phyloP scores from a whole-genome alignment of 2,888 invertebrate genomes.

The Odontothrips loti region DNA sequence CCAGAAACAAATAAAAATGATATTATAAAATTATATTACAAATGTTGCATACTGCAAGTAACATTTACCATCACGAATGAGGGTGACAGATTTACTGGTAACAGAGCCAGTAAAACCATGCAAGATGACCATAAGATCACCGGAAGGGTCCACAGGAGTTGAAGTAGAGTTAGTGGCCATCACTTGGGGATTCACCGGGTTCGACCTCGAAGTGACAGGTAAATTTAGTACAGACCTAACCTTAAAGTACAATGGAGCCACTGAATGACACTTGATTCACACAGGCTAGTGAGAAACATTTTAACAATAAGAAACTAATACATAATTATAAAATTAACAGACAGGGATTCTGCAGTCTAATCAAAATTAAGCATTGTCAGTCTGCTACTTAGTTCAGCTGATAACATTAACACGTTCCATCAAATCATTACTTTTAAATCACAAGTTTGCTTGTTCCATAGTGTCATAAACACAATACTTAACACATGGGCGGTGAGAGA shows the following conservation, averaged over 20 bases:
- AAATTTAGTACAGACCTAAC: not conserved
- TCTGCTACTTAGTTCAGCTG: not conserved
- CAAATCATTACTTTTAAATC: conserved; percentile 19
- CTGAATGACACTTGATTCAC: not conserved
- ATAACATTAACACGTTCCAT: not conserved
- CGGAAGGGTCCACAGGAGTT: not conserved
- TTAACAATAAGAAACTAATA: not conserved
- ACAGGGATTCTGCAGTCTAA: conserved; percentile 7
- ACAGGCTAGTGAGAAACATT: not conserved
- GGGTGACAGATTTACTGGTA: conserved; percentile 18
- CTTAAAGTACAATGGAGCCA: not conserved
- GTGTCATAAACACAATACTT: not conserved
- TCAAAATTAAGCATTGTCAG: not conserved
- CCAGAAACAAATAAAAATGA: not conserved
- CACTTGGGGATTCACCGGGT: conserved; percentile 8
- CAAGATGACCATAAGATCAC: conserved; percentile 22
- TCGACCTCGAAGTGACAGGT: conserved; percentile 15
- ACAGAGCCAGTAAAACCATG: conserved; percentile 32
- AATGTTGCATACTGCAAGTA: too few relatives aligned
- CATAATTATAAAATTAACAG: not conserved
- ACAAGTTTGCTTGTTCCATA: conserved; percentile 23
- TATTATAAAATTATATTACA: not conserved
- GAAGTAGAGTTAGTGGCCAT: conserved; percentile 13
- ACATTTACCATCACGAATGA: conserved; percentile 31
- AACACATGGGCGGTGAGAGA: not conserved